Evolutionary conservation across 1,140 invertebrate species (phyloP), one percentile per base, ranked within the genome.

Genomic region (Nylanderia fulva): DNA sequence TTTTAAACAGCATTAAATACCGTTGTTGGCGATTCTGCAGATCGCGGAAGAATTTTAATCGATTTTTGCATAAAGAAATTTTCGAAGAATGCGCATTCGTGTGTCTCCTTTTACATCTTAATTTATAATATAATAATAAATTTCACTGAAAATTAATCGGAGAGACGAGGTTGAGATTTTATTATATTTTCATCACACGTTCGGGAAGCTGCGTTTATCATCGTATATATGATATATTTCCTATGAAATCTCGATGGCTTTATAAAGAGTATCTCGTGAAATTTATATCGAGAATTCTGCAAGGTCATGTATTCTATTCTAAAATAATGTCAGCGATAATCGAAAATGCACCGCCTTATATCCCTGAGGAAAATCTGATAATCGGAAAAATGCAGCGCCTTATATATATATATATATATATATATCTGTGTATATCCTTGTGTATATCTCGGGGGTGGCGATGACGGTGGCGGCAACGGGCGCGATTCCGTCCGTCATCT

Each of bases 401-500:
- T 71, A 29, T 80, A 80, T 69, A n/a, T n/a, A n/a, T n/a, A n/a
- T n/a, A n/a, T n/a, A n/a, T n/a, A n/a, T n/a, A n/a, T n/a, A n/a
- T n/a, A n/a, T n/a, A n/a, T n/a, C n/a, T n/a, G 29, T 60, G 9
- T 68, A 69, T 48, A 52, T 48, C 24, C 2, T 69, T 42, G 58
- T 71, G 8, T 29, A 48, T 42, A 68, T n/a, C n/a, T n/a, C n/a
- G 61, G 18, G 33, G 45, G 61, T 8, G 60, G 24, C 42, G 64
- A 61, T 18, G 45, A 13, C 60, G 45, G 61, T 8, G 42, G 15
- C 42, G 66, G 76, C 24, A 33, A 27, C 60, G 60, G 64, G 61
- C 63, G 77, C 77, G 77, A 82, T 82, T 82, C 66, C 66, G 52
- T 71, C 76, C 61, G 76, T 82, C 77, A 82, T 72, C 69, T 82